Evolutionary conservation across 2,113 vertebrate species (phyloP).

Genomic region (Lepus americanus): DNA sequence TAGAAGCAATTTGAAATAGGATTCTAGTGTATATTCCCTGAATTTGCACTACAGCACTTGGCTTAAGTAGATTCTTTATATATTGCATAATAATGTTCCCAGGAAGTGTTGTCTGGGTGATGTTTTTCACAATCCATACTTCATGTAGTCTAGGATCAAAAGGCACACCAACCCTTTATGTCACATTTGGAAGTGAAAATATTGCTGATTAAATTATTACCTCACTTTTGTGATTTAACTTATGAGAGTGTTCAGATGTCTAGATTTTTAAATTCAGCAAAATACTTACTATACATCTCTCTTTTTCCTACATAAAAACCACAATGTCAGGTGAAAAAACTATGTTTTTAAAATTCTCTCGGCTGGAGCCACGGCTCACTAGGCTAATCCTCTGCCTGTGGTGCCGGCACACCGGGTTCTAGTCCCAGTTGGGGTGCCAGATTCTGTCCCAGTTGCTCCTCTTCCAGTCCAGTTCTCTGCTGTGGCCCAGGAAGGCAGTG

Average conservation of each 20-base stretch:
- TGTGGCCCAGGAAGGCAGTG: too few relatives aligned
- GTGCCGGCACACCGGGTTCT: too few relatives aligned
- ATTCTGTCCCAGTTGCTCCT: too few relatives aligned
- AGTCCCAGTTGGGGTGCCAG: too few relatives aligned
- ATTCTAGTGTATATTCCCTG: neutral
- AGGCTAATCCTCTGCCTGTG: too few relatives aligned
- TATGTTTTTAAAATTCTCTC: neutral
- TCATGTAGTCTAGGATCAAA: neutral
- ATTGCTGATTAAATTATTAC: neutral
- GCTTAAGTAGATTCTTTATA: neutral
- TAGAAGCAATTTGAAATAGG: neutral
- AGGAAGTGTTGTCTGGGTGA: neutral
- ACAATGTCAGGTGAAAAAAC: neutral
- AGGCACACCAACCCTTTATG: neutral
- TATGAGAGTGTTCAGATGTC: neutral
- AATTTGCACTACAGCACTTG: neutral
- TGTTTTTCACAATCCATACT: conserved; percentile 1
- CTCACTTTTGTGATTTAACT: neutral
- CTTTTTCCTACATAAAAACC: neutral
- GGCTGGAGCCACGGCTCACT: too few relatives aligned
- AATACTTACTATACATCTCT: neutral
- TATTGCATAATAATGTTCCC: neutral
- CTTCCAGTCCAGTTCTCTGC: too few relatives aligned
- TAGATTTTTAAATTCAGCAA: neutral
- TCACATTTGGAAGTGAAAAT: neutral